Evolutionary conservation across 2,888 invertebrate species (phyloP).

Genomic region (Cordilura impudica): DNA sequence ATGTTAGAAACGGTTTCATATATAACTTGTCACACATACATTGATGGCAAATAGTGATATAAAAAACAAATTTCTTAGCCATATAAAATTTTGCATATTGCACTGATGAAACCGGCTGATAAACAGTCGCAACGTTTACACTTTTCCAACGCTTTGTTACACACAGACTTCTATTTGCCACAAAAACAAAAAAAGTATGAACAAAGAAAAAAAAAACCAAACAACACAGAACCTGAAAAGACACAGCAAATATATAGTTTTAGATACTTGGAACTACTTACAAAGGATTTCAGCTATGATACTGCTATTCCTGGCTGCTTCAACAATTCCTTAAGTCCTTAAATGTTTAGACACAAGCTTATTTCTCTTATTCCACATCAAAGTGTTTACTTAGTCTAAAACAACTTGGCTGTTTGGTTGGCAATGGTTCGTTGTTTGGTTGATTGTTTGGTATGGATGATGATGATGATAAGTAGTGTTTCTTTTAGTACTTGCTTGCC

Average conservation of each 20-base stretch:
- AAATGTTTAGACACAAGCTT: constrained; percentile 44
- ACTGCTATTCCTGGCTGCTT: neutral
- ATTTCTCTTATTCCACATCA: constrained; percentile 51
- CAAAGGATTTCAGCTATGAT: neutral
- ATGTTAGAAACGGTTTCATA: no score
- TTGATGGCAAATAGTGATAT: no score
- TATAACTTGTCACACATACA: no score
- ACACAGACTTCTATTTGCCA: constrained; percentile 20
- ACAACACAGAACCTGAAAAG: constrained; percentile 4
- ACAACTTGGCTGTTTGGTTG: constrained; percentile 40
- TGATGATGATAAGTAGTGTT: constrained; percentile 40
- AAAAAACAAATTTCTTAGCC: no score
- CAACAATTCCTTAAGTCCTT: constrained; percentile 21
- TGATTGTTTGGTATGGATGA: neutral
- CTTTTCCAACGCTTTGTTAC: constrained; percentile 41
- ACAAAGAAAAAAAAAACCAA: neutral
- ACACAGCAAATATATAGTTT: constrained; percentile 51
- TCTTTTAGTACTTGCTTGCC: constrained; percentile 34
- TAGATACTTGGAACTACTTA: constrained; percentile 34
- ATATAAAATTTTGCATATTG: constrained; percentile 43
- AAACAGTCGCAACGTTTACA: constrained; percentile 39
- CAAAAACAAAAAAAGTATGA: neutral
- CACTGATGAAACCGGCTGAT: constrained; percentile 17
- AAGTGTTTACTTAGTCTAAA: constrained; percentile 51
- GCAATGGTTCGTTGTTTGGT: constrained; percentile 45